Conservation (phyloP, 2,888 invertebrate genomes). For the Sinhomidia bicolor region DNA sequence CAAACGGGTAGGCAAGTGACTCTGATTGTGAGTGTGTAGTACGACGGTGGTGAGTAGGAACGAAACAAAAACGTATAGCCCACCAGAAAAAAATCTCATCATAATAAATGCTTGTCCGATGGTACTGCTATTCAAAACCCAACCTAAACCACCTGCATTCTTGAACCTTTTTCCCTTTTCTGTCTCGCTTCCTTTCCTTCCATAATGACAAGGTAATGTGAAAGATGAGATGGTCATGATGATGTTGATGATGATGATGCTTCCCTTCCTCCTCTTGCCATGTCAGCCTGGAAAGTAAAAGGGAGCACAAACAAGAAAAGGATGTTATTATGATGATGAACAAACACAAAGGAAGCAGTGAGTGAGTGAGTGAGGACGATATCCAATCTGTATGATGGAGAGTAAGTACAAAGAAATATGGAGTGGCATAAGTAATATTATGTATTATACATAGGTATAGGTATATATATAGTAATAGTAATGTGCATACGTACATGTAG, state of each 20-base stretch:
- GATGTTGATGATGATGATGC: neutral
- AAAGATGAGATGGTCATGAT: neutral
- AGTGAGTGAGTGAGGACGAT: neutral
- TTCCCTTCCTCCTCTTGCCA: neutral
- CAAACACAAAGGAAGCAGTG: neutral
- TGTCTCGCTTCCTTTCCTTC: neutral
- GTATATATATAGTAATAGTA: too few species aligned
- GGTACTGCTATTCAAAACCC: neutral
- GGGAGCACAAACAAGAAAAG: neutral
- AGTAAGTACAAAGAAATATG: neutral
- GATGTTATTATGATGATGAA: neutral
- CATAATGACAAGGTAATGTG: slow-evolving; percentile 20
- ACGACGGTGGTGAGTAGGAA: too few species aligned
- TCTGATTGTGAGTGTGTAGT: neutral
- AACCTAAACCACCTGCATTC: slow-evolving; percentile 46
- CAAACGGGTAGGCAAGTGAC: neutral
- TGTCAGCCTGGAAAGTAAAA: neutral
- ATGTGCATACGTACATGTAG: too few species aligned
- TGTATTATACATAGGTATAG: too few species aligned
- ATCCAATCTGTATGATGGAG: neutral
- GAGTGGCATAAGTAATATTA: too few species aligned
- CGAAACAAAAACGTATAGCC: too few species aligned
- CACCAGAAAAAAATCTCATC: neutral
- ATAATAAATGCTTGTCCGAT: neutral
- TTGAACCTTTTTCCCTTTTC: neutral